Conservation (phyloP, 1,140 invertebrate genomes). For the Sitobion miscanthi region DNA sequence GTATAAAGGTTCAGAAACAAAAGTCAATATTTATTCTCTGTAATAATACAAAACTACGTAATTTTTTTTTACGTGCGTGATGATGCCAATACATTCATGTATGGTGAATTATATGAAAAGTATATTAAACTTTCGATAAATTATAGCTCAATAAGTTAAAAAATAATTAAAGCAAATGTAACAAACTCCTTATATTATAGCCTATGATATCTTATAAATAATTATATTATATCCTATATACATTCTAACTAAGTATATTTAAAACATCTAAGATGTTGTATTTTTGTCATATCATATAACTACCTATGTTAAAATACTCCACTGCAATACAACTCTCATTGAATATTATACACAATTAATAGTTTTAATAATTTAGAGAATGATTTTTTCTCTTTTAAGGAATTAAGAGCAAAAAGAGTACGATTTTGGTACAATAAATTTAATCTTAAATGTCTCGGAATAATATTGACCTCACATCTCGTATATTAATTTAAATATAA, state of each 20-base stretch:
- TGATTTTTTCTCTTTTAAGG: background rate
- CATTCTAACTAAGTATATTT: background rate
- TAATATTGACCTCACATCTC: background rate
- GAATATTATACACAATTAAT: background rate
- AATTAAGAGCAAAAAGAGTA: background rate
- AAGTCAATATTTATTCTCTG: conserved; percentile 4
- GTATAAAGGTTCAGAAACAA: background rate
- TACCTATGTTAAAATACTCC: background rate
- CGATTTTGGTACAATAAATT: background rate
- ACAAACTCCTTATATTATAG: background rate
- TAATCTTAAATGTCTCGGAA: background rate
- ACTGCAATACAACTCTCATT: background rate
- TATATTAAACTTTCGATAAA: background rate
- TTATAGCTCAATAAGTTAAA: background rate
- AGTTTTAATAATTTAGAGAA: background rate
- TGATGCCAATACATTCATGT: background rate
- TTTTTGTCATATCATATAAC: background rate
- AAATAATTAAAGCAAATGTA: background rate
- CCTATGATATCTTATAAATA: background rate
- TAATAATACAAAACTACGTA: background rate
- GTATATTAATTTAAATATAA: background rate
- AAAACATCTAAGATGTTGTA: background rate
- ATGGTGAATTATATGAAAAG: background rate
- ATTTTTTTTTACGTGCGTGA: background rate
- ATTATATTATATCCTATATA: too few species aligned